Base-by-base conservation (phyloP, 2,888 invertebrate genomes). In the Trichogramma evanescens region DNA sequence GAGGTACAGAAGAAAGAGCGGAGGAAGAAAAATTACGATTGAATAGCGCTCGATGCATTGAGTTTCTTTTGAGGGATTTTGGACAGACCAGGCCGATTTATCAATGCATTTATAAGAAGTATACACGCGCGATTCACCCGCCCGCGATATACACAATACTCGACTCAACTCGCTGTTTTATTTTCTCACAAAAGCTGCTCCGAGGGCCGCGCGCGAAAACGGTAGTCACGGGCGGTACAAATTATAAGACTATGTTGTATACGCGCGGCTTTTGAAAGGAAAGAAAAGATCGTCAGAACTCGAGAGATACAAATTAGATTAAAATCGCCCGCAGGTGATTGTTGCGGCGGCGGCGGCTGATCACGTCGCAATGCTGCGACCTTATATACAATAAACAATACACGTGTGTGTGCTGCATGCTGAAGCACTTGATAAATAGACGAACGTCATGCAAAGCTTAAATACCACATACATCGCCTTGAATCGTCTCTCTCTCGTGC, bases 371-470 rank as follows among this genome's bases (percentile, higher is more conserved):
- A 41, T 38, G 46, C 13, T 70, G 70, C 67, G 69, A 26, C 26
- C 26, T 26, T 26, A 26, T 26, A 26, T 26, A 26, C 26, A 26
- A 26, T 26, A 26, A 26, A 26, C 26, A 26, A 26, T 26, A 26
- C 26, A 26, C 26, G 26, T 26, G 26, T 26, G 26, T 26, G 26
- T 26, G 26, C 26, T 70, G 71, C 73, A 73, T 72, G 74, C 75
- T 75, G 75, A 76, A 75, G 73, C 74, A 71, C 69, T 73, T 77
- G 76, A 77, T 76, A 74, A 75, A 77, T 77, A 74, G 75, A 74
- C 71, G 73, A 73, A 71, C 71, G 71, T 75, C 76, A 75, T 75
- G 76, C 76, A 70, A 76, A 72, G 72, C 70, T 72, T 73, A 75
- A 76, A 75, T 74, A 74, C 72, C 69, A 67, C 68, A 68, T 66